These are phyloP conservation scores for Caradrina kadenii DNA, from an alignment of 2,888 invertebrate species.

Conservation along the genomic window DNA sequence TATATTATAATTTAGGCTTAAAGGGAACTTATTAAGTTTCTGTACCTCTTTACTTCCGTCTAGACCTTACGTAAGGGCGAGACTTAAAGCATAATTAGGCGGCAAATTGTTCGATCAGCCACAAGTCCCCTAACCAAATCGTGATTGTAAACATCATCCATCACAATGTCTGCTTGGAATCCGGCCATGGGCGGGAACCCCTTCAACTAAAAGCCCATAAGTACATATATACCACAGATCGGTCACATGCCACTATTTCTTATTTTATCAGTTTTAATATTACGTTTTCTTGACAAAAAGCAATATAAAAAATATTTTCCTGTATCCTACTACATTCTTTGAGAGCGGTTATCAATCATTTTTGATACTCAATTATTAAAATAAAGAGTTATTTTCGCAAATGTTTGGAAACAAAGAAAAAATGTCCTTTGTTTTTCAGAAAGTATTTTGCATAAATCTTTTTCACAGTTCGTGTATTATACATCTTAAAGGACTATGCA, in stretches of 20 bases:
- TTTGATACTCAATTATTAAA: constrained; percentile 34
- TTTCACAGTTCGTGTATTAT: constrained; percentile 19
- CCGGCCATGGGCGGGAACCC: constrained; percentile 8
- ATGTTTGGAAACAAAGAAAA: constrained; percentile 3
- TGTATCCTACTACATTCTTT: constrained; percentile 20
- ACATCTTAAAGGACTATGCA: constrained; percentile 52
- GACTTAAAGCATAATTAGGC: constrained; percentile 42
- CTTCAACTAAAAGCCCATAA: constrained; percentile 22
- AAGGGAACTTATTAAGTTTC: constrained; percentile 6
- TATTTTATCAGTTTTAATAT: constrained; percentile 29
- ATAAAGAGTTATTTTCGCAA: constrained; percentile 12
- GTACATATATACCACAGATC: constrained; percentile 12
- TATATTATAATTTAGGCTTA: constrained; percentile 1
- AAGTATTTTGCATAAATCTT: constrained; percentile 7
- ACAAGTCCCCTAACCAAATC: constrained; percentile 32
- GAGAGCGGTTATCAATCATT: constrained; percentile 34
- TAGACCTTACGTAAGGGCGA: constrained; percentile 13
- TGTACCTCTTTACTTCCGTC: constrained; percentile 25
- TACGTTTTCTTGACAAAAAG: constrained; percentile 16
- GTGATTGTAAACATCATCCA: constrained; percentile 54
- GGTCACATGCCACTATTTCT: constrained; percentile 8
- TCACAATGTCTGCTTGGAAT: constrained; percentile 47
- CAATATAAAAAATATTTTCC: constrained; percentile 15
- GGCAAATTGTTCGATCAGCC: constrained; percentile 52
- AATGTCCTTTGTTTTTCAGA: not conserved